Evolutionary conservation across 2,797 vertebrate genomes (phyloP), one percentile per base, ranked within the genome.

Genomic region (Heterohyrax brucei): DNA sequence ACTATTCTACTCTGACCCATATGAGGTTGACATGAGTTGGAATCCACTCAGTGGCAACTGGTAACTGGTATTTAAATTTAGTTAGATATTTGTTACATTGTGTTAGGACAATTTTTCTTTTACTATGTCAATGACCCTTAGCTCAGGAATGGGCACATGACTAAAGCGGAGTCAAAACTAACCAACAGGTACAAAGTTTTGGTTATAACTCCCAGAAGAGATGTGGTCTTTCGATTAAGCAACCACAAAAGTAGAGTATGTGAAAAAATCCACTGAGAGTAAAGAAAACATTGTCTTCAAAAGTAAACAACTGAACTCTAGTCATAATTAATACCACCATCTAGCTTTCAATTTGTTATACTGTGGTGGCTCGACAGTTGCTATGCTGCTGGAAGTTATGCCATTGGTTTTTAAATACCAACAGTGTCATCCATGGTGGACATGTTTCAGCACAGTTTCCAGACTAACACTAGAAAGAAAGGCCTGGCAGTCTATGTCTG

Each of bases 281-380:
- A 61, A 5, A 95, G 33, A 39, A 84, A 94, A 22, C 30, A 77
- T 76, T 24, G 70, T 26, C 70, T 87, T 91, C 39, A 76, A 93
- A 96, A 85, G 44, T 66, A 62, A 66, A 87, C 33, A 16, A 44
- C 0, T 59, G 7, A 89, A 62, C 30, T 89, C 50, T 78, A 78
- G 19, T 64, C 59, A 77, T 46, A 83, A 66, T 48, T 66, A 76
- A 77, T 22, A 59, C 28, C 4, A 68, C 28, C 66, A n/a, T 30
- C 24, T n/a, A n/a, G 66, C 66, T 68, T 24, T 68, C 12, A 16
- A 24, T 13, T 13, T 68, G 28, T 12, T 30, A 13, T n/a, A n/a
- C 66, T 64, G 28, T 14, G 66, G 66, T 68, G 28, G 28, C 66
- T n/a, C 5, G 28, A 10, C 30, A 3, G 66, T n/a, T 68, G 66